Evolutionary conservation across 2,797 vertebrate species (phyloP).

Genomic region (Lutjanus argentimaculatus): DNA sequence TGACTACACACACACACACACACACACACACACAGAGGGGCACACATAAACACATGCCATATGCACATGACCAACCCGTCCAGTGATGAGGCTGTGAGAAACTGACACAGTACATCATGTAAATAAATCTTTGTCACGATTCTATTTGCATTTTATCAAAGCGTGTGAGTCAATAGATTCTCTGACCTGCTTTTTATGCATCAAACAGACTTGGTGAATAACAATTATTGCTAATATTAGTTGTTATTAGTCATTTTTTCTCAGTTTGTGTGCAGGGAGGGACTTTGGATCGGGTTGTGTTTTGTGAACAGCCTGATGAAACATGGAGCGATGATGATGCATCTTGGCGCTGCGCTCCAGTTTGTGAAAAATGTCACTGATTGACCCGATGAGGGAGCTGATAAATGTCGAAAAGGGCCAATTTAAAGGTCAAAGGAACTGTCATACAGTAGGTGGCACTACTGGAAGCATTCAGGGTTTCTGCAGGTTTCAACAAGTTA

Average conservation of each 20-base stretch:
- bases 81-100: slow-evolving; percentile 32
- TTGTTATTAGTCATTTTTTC: slow-evolving; percentile 48
- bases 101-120: slow-evolving; percentile 47
- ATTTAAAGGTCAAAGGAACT: background rate
- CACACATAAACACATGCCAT: slow-evolving; percentile 59
- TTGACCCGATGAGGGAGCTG: background rate
- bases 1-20: slow-evolving; percentile 35
- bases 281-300: slow-evolving; percentile 24
- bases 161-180: slow-evolving; percentile 41
- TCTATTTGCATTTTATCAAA: slow-evolving; percentile 30
- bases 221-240: slow-evolving; percentile 51
- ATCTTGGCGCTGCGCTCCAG: background rate
- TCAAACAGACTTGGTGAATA: slow-evolving; percentile 35
- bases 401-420: slow-evolving; percentile 8
- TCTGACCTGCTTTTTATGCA: slow-evolving; percentile 66
- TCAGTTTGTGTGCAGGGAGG: slow-evolving; percentile 28
- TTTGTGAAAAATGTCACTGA: background rate
- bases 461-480: too few relatives aligned
- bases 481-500: too few relatives aligned
- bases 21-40: slow-evolving; percentile 25
- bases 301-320: slow-evolving; percentile 9
- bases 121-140: slow-evolving; percentile 52
- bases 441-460: background rate
- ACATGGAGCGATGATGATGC: slow-evolving; percentile 19
- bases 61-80: slow-evolving; percentile 59